Conservation (phyloP, 2,113 vertebrate genomes). For the Oncorhynchus masou region DNA sequence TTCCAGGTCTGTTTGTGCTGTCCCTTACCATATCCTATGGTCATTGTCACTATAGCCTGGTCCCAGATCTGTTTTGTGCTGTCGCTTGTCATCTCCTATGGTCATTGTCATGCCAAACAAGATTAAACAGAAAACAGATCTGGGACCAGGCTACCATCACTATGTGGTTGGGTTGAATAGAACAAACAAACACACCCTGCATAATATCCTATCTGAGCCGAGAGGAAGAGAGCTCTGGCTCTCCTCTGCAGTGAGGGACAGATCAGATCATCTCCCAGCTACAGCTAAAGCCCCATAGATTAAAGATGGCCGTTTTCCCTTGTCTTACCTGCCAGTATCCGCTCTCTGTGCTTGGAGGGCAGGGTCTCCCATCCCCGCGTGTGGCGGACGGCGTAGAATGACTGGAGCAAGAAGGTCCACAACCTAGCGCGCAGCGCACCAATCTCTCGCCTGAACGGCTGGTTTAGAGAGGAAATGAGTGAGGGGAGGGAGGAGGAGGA, state of each 20-base stretch:
- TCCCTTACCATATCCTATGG: no score
- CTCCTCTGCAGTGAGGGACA: neutral
- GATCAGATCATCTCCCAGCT: neutral
- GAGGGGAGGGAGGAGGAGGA: conserved; percentile 17
- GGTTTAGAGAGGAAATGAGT: conserved; percentile 22
- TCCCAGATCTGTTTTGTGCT: no score
- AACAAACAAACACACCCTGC: conserved; percentile 21
- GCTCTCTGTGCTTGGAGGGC: conserved; percentile 80
- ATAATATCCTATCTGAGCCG: conserved; percentile 21
- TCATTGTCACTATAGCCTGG: neutral
- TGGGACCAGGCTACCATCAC: neutral
- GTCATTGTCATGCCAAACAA: no score
- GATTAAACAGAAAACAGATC: neutral
- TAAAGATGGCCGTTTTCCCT: neutral
- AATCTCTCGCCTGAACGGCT: conserved; percentile 90
- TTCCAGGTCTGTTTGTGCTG: neutral
- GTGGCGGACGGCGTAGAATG: conserved; percentile 93
- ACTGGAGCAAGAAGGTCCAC: conserved; percentile 95
- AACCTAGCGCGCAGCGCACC: conserved; percentile 85
- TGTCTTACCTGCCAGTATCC: conserved; percentile 85
- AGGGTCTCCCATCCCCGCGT: conserved; percentile 89
- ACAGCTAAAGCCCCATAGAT: neutral
- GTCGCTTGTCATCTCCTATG: no score
- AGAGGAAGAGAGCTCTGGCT: neutral
- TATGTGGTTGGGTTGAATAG: neutral